Conservation (phyloP, 2,113 vertebrate genomes). For the Lophochroa leadbeateri region DNA sequence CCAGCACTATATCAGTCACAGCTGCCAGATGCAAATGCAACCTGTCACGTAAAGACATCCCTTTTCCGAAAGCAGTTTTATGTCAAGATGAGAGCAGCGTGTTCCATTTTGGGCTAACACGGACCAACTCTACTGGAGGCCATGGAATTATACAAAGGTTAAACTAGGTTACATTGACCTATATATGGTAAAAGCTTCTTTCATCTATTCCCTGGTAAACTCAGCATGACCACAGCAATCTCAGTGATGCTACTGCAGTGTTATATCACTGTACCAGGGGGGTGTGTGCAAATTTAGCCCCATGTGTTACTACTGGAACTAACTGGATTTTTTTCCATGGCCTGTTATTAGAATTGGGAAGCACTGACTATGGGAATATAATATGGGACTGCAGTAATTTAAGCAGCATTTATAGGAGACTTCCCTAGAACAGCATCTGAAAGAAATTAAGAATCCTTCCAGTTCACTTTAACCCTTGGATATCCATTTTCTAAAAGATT, state of each 20-base stretch:
- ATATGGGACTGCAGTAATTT: neutral
- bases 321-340: neutral
- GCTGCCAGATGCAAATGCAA: conserved; percentile 41
- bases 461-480: neutral
- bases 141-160: neutral
- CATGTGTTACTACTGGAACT: neutral
- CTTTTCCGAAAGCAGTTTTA: conserved; percentile 42
- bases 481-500: neutral
- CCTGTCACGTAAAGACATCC: conserved; percentile 11
- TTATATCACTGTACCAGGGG: neutral
- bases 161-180: neutral
- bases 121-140: neutral
- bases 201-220: neutral
- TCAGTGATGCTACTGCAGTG: neutral
- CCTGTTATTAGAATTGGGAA: neutral
- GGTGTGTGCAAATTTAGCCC: neutral
- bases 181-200: neutral
- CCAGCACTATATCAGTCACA: conserved; percentile 39
- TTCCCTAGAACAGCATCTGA: neutral
- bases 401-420: neutral
- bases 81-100: conserved; percentile 14
- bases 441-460: neutral
- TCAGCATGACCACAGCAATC: neutral
- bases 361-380: neutral
- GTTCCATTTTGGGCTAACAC: neutral